Evolutionary conservation across 1,140 invertebrate species (phyloP), one percentile per base, ranked within the genome.

Genomic region (Drosophila bocqueti): DNA sequence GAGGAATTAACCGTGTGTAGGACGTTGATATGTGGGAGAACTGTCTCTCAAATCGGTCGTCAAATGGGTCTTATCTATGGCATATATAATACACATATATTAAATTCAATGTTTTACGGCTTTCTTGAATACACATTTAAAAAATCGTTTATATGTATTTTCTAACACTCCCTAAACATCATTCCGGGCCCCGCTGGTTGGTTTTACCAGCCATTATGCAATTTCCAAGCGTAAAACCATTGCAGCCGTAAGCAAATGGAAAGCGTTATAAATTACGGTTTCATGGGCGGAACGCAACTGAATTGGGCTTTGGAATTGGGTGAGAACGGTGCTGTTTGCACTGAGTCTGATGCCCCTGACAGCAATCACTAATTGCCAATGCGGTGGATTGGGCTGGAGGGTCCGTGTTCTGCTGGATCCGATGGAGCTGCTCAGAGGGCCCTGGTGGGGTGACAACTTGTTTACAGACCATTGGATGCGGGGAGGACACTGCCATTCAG

Each of bases 281-380:
- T 65, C 63, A 73, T 63, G 69, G 68, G 31, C 52, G 49, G 31
- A 47, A 42, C 52, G 18, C 40, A 68, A 62, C 54, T 65, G 50
- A 77, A 79, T 74, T 63, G 58, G 34, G 57, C 59, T 42, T 49
- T 60, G 57, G 42, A 63, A 75, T 75, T 62, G 72, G 58, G 63
- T 77, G 55, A 55, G 36, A 68, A 77, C 42, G 49, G 43, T 38
- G 34, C 63, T 78, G 66, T 78, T 78, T 63, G 75, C 52, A 42
- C 64, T 59, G 74, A 31, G 62, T 75, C 63, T 67, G 62, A 71
- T 71, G 65, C 62, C 47, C 29, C 34, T 60, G 75, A 77, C 72
- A 68, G 31, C 72, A 81, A 79, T 83, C 66, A 71, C 83, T 81
- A 86, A 86, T 85, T 83, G 75, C 49, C 75, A 69, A 83, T 83